A percentile compares a stretch with the other conserved stretches of the same genome.
Conservation (phyloP, 2,888 invertebrate species). For the Hymenopus coronatus region DNA sequence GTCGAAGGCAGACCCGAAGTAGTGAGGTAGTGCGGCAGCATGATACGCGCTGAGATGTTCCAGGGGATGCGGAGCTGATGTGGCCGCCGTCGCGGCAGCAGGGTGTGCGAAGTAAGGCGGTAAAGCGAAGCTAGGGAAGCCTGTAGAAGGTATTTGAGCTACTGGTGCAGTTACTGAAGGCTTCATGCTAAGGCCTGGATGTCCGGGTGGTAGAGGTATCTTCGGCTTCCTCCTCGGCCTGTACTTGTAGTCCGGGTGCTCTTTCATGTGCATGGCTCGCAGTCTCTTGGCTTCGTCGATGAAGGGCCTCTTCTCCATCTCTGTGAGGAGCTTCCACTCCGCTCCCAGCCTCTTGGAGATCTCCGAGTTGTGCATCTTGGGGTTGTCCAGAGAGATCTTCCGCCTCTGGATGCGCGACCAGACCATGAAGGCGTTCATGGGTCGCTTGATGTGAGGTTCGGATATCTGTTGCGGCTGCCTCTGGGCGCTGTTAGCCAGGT, state of each 20-base stretch:
- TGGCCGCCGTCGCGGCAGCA: conserved; percentile 47
- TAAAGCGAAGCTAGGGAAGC: conserved; percentile 62
- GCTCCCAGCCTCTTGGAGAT: conserved; percentile 90
- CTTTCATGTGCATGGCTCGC: conserved; percentile 83
- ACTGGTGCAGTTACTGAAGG: background rate
- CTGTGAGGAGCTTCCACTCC: conserved; percentile 88
- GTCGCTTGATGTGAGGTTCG: conserved; percentile 87
- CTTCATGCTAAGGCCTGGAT: conserved; percentile 18
- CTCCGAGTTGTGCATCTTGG: conserved; percentile 87
- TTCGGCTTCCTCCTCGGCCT: conserved; percentile 82
- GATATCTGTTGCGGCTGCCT: conserved; percentile 44
- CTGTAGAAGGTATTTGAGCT: background rate
- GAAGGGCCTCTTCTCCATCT: conserved; percentile 86
- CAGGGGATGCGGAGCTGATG: conserved; percentile 54
- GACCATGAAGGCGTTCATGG: conserved; percentile 98
- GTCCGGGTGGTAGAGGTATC: conserved; percentile 54
- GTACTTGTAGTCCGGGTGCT: conserved; percentile 90
- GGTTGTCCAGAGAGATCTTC: conserved; percentile 91
- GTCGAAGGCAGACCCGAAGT: conserved; percentile 74
- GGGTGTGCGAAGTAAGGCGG: conserved; percentile 58
- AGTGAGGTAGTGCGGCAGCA: conserved; percentile 59
- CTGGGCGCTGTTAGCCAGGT: background rate
- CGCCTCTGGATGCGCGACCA: conserved; percentile 90
- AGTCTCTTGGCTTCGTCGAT: conserved; percentile 93
- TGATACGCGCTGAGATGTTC: conserved; percentile 44